Base-by-base conservation (phyloP, 2,797 vertebrate genomes). In the Premnoplex brunnescens region DNA sequence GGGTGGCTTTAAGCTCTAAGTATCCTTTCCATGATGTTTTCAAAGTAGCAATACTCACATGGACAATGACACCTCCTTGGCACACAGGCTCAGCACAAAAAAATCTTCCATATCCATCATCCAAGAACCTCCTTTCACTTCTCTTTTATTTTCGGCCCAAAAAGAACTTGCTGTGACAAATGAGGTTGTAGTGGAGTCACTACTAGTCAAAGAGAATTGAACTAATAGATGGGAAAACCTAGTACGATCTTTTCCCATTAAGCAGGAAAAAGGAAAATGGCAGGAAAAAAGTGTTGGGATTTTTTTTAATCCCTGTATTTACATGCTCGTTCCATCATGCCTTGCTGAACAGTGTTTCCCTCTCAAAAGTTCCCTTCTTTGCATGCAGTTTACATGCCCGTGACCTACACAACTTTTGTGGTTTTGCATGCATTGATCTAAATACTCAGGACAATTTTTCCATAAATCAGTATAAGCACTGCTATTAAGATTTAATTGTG, bases 401-500 rank as follows among this genome's bases (percentile, higher is more conserved):
- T 69, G 74, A 91, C 39, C 59, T 66, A 62, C 17, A 44, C 23
- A 67, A 37, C 44, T 56, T 72, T 7, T 74, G 63, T 87, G 49
- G 0, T 68, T 67, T 88, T 49, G n/a, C 52, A 46, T 60, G 37
- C 39, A 71, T 32, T 71, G 63, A 84, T 80, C 59, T 72, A 27
- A 91, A 81, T 32, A 63, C 22, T 59, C 37, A 62, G 55, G 73
- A 88, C 68, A 24, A 4, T 85, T 94, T 85, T 93, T 59, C 43
- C 63, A 71, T 79, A 71, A 52, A 75, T 82, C 34, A 37, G 52
- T 55, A 48, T 30, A 79, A 93, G 83, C 64, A 63, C 49, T 82
- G 54, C 52, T 93, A 49, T 71, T 89, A 74, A 74, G 63, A 90
- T 91, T 87, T 91, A 95, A 93, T 77, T 95, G 89, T 75, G 37